phyloP scores from a whole-genome alignment of 2,113 vertebrate genomes.

The human region DNA sequence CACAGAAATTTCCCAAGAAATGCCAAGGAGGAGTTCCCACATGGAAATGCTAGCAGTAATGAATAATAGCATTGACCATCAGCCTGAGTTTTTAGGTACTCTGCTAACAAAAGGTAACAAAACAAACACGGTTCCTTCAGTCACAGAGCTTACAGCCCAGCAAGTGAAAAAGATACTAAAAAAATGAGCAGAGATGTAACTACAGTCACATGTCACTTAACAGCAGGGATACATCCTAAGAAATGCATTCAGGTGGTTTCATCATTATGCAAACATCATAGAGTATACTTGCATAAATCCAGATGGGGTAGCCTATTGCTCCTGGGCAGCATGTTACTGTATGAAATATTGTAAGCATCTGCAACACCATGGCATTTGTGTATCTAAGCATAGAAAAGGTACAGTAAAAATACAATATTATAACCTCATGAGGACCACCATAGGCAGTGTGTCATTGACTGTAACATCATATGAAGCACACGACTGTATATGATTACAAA shows the following conservation, averaged over 20 bases:
- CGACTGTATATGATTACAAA: background rate
- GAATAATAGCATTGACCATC: background rate
- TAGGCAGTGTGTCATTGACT: background rate
- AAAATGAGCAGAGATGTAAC: background rate
- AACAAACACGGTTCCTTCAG: background rate
- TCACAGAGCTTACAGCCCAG: background rate
- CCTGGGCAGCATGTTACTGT: background rate
- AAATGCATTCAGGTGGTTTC: background rate
- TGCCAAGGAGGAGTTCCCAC: background rate
- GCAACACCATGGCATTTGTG: background rate
- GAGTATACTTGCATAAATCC: background rate
- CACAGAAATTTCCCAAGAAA: background rate
- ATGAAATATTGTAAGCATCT: background rate
- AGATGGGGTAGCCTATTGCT: background rate
- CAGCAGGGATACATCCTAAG: background rate
- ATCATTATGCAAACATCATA: background rate
- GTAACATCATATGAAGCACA: background rate
- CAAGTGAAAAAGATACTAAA: background rate
- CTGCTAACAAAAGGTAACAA: background rate
- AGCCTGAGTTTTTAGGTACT: background rate
- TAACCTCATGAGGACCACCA: background rate
- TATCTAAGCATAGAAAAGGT: background rate
- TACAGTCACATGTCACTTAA: background rate
- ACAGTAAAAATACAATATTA: background rate
- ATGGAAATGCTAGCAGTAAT: background rate